These are phyloP conservation scores for Prolemur simus DNA, from an alignment of 2,113 vertebrate genomes.

Conservation along the genomic window DNA sequence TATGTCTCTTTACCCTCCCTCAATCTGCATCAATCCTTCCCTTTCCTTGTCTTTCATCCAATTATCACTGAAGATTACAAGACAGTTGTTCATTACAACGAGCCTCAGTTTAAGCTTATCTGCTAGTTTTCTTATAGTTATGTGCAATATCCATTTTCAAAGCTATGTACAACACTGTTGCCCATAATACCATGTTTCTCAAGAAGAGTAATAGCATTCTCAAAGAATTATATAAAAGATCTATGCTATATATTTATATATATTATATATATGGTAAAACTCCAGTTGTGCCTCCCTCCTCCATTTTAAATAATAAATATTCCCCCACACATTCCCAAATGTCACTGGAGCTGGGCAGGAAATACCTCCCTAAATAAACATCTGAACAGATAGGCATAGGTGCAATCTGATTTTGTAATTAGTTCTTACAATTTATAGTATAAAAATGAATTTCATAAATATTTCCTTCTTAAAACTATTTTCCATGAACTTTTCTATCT, in stretches of 20 bases:
- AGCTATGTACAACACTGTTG: not conserved
- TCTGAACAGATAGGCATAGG: not conserved
- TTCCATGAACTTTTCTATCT: not conserved
- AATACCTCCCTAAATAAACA: not conserved
- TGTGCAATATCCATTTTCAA: not conserved
- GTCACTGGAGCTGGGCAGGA: not conserved
- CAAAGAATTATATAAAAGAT: not conserved
- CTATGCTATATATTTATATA: not conserved
- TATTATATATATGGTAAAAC: not conserved
- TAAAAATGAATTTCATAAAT: slow-evolving; percentile 25
- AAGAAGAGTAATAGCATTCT: not conserved
- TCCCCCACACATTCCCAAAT: not conserved
- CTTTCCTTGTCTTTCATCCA: not conserved
- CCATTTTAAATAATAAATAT: not conserved
- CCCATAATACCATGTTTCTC: not conserved
- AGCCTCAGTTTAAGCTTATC: not conserved
- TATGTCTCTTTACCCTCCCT: not conserved
- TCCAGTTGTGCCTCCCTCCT: not conserved
- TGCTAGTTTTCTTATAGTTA: not conserved
- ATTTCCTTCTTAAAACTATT: not conserved
- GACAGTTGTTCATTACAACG: not conserved
- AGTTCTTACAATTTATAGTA: not conserved
- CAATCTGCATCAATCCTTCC: not conserved
- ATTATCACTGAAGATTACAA: not conserved
- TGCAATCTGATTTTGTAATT: not conserved